Evolutionary conservation across 1,140 invertebrate species (phyloP), one percentile per base, ranked within the genome.

Genomic region (Hydropsyche tenuis): DNA sequence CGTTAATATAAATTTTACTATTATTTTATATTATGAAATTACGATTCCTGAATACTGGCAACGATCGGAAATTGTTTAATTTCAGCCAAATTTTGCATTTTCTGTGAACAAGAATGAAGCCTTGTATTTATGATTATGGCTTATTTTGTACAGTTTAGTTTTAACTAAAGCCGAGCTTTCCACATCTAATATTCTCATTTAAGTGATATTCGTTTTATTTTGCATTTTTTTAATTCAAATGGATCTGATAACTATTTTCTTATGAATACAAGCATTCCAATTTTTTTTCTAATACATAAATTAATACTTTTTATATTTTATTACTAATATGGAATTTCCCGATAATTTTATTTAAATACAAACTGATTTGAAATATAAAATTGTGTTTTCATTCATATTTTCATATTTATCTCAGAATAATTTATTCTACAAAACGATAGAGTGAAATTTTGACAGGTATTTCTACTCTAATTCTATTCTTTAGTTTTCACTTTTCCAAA

Each of bases 51-150:
- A 20, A 70, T 25, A 56, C 22, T 70, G 27, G 68, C 68, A 70
- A 70, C 68, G 68, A 70, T 56, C 43, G n/a, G 48, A 70, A 70
- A 70, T 70, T 37, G 16, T 70, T 30, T 56, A 27, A 70, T 70
- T 70, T 70, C 68, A 70, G 68, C 68, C 68, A 70, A 70, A 70
- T n/a, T 22, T 56, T 18, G 68, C 68, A 70, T 70, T 70, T 56
- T 48, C 22, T 43, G 20, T 65, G 5, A 43, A 37, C 30, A 4
- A 4, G 30, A 37, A 37, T 9, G 30, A 37, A 37, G 30, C 9
- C 30, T 48, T 25, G n/a, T 68, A 16, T 11, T 16, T 48, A 45
- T 46, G 23, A 48, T 68, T 68, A 16, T 68, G 14, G 45, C 43
- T 23, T 46, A 30, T 68, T 48, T 68, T 68, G 65, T 68, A 68